Conservation (phyloP, 2,888 invertebrate species). For the Heteropelma amictum region DNA sequence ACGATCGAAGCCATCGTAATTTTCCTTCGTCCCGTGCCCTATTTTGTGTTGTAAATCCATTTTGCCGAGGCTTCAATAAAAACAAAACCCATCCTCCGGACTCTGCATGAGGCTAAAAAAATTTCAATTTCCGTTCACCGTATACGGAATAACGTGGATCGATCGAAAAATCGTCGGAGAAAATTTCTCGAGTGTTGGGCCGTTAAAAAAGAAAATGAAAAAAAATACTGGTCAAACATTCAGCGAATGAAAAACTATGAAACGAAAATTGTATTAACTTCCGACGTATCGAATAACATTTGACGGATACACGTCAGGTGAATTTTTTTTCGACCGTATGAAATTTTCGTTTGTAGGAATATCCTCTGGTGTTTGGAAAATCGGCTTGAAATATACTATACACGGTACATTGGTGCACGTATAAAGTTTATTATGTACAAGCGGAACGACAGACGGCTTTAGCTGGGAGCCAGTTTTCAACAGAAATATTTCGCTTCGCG, state of each 20-base stretch:
- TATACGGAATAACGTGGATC: no score
- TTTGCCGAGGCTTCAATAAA: no score
- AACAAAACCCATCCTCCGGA: no score
- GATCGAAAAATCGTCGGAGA: no score
- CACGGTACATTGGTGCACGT: background rate
- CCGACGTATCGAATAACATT: conserved; percentile 29
- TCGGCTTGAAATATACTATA: conserved; percentile 10
- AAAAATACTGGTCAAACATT: background rate
- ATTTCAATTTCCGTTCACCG: no score
- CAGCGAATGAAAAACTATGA: background rate
- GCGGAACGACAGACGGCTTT: background rate
- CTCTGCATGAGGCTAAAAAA: no score
- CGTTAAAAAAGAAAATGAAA: background rate
- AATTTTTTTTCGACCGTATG: conserved; percentile 16
- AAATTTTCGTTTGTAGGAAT: conserved; percentile 27
- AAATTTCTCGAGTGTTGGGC: background rate
- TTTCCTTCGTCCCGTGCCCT: no score
- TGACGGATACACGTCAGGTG: background rate
- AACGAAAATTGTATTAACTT: conserved; percentile 23
- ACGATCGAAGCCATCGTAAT: no score
- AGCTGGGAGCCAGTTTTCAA: conserved; percentile 4
- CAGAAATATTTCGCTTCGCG: conserved; percentile 37
- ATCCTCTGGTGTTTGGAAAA: conserved; percentile 12
- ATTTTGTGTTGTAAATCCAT: no score
- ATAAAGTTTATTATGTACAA: background rate